Evolutionary conservation across 2,888 invertebrate genomes (phyloP).

Genomic region (Schrankia costaestrigalis): DNA sequence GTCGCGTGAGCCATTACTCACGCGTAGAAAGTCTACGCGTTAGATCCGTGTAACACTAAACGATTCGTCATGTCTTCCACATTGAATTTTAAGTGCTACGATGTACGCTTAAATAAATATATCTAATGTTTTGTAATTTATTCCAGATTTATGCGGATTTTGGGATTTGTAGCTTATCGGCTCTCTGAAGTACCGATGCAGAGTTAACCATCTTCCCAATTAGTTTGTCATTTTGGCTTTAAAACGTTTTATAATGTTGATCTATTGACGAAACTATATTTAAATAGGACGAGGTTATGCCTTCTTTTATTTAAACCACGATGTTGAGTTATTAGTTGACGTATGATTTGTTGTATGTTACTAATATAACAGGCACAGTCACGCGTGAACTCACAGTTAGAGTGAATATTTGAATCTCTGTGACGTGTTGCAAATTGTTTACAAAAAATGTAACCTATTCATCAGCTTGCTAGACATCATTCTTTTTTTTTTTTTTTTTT

Average conservation of each 20-base stretch:
- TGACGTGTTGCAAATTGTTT: conserved; percentile 32
- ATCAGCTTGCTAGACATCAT: conserved; percentile 27
- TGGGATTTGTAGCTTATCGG: conserved; percentile 23
- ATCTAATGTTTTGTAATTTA: conserved; percentile 22
- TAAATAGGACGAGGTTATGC: too few species aligned
- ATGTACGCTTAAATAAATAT: conserved; percentile 21
- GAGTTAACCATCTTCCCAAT: conserved; percentile 18
- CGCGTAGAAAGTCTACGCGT: conserved; percentile 51
- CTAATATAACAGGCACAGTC: conserved; percentile 9
- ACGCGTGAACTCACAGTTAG: conserved; percentile 21
- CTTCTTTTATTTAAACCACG: too few species aligned
- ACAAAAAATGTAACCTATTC: conserved; percentile 30
- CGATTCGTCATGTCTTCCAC: conserved; percentile 47
- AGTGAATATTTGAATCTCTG: conserved; percentile 22
- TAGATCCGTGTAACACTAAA: conserved; percentile 44
- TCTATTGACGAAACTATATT: too few species aligned
- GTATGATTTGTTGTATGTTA: conserved; percentile 7
- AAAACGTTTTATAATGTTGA: too few species aligned
- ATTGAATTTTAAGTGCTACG: conserved; percentile 40
- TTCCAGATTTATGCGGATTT: conserved; percentile 18
- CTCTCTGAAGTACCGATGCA: conserved; percentile 31
- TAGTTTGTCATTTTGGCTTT: conserved; percentile 15
- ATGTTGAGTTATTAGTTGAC: conserved; percentile 12
- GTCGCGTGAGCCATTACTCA: conserved; percentile 61
- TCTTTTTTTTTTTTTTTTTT: conserved; percentile 25